phyloP scores from a whole-genome alignment of 2,797 vertebrate species.

The Cryptoblepharus egeriae region DNA sequence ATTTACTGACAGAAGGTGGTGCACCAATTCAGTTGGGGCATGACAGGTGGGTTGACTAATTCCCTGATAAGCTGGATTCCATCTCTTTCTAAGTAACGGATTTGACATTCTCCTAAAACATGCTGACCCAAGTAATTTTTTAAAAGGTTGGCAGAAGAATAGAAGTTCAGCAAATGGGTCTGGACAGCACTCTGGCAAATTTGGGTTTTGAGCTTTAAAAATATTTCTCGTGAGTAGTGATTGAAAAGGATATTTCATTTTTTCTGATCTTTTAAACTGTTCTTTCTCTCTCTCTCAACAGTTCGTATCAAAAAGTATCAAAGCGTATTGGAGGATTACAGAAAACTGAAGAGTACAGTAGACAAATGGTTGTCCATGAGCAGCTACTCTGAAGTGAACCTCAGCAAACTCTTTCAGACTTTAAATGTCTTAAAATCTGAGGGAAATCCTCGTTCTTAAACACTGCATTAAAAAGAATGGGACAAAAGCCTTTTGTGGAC shows the following conservation, averaged over 20 bases:
- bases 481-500: neutral
- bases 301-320: slow-evolving; percentile 68
- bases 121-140: accelerated
- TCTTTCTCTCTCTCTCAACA: slow-evolving; percentile 54
- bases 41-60: slow-evolving; percentile 23
- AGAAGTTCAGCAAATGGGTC: neutral
- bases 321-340: slow-evolving; percentile 79
- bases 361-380: slow-evolving; percentile 86
- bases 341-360: slow-evolving; percentile 84
- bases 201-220: neutral
- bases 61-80: slow-evolving; percentile 21
- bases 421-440: slow-evolving; percentile 79
- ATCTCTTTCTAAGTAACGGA: neutral
- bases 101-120: neutral
- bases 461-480: slow-evolving; percentile 29
- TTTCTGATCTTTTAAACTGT: slow-evolving; percentile 57
- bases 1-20: neutral
- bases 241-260: slow-evolving; percentile 15
- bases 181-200: neutral
- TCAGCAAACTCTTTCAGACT: slow-evolving; percentile 90
- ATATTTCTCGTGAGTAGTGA: neutral
- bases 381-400: slow-evolving; percentile 93
- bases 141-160: neutral
- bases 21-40: accelerated
- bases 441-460: slow-evolving; percentile 44